Evolutionary conservation across 2,797 vertebrate species (phyloP).

Genomic region (Pterois miles): DNA sequence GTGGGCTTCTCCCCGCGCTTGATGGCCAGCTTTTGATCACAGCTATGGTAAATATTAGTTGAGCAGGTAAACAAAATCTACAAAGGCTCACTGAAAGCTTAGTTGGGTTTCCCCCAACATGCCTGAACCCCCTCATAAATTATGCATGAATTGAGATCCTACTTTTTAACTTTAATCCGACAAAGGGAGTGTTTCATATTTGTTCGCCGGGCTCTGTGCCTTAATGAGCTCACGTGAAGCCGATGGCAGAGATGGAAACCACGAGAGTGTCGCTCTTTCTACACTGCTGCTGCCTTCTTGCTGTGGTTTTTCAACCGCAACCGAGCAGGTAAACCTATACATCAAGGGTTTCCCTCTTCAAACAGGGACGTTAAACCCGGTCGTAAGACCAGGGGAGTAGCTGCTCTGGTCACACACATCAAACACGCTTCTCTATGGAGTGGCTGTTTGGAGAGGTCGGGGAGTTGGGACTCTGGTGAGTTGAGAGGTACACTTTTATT

Average conservation of each 20-base stretch:
- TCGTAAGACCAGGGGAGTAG: slow-evolving; percentile 63
- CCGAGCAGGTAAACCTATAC: slow-evolving; percentile 78
- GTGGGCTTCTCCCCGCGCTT: slow-evolving; percentile 50
- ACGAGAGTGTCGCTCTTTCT: slow-evolving; percentile 42
- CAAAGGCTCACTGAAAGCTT: slow-evolving; percentile 74
- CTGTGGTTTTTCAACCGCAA: slow-evolving; percentile 66
- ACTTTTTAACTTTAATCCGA: slow-evolving; percentile 58
- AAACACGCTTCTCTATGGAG: slow-evolving; percentile 74
- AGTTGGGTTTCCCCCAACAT: slow-evolving; percentile 73
- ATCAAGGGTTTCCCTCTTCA: slow-evolving; percentile 82
- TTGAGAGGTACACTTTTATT: slow-evolving; percentile 67
- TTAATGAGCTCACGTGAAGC: slow-evolving; percentile 68
- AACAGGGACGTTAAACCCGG: slow-evolving; percentile 59
- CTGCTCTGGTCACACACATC: slow-evolving; percentile 73
- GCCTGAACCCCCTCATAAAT: slow-evolving; percentile 73
- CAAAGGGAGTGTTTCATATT: slow-evolving; percentile 76
- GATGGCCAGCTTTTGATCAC: slow-evolving; percentile 66
- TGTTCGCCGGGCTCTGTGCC: slow-evolving; percentile 41
- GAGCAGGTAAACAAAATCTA: slow-evolving; percentile 75
- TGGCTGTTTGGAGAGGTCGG: slow-evolving; percentile 71
- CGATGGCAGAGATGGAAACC: slow-evolving; percentile 63
- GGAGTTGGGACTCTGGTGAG: slow-evolving; percentile 58
- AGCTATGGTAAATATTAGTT: slow-evolving; percentile 75
- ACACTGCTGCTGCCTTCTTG: slow-evolving; percentile 20
- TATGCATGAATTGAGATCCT: slow-evolving; percentile 67